Evolutionary conservation across 2,113 vertebrate species (phyloP).

Genomic region (Lepisosteus oculatus): DNA sequence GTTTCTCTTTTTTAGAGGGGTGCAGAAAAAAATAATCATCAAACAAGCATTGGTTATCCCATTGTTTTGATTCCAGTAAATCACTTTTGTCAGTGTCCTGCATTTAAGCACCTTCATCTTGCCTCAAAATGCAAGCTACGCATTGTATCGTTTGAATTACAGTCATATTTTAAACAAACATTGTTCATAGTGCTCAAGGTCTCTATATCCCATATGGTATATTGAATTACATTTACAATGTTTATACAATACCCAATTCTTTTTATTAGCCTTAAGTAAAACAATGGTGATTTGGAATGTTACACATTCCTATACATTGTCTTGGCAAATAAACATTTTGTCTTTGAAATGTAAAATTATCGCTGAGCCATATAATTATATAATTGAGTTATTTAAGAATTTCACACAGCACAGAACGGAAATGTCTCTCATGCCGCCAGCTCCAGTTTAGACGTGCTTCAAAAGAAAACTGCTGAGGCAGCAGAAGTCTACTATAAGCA

Average conservation of each 20-base stretch:
- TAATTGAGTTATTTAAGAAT: constrained; percentile 60
- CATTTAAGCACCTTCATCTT: no score
- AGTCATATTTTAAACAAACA: no score
- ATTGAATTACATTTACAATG: no score
- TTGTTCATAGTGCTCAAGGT: no score
- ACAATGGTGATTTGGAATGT: neutral
- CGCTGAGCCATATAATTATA: constrained; percentile 58
- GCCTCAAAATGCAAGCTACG: no score
- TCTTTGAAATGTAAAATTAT: constrained; percentile 23
- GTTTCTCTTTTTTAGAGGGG: no score
- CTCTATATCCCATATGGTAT: no score
- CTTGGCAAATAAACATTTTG: neutral
- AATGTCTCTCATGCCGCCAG: constrained; percentile 35
- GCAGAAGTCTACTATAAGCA: constrained; percentile 47
- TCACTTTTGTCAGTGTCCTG: no score
- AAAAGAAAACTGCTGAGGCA: constrained; percentile 52
- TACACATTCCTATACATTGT: neutral
- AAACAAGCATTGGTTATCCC: no score
- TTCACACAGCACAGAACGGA: constrained; percentile 7
- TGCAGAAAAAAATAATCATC: no score
- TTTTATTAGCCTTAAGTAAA: neutral
- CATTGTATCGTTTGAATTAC: no score
- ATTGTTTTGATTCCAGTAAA: no score
- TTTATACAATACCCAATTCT: neutral
- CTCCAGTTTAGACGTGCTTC: constrained; percentile 39